Base-by-base conservation (phyloP, 2,113 vertebrate species). In the Eurystomus gularis region DNA sequence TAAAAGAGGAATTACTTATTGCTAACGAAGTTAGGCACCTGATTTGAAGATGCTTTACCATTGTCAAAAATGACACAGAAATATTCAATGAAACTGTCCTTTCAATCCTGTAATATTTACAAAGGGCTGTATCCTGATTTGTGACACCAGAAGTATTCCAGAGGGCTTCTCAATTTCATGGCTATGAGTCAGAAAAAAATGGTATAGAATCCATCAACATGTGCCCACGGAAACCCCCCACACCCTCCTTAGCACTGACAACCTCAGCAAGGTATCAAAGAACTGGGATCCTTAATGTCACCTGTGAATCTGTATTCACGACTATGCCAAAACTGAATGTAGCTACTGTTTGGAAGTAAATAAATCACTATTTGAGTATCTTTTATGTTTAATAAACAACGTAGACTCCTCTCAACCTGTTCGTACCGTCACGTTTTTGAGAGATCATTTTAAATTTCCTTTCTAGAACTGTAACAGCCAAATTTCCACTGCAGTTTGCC, bases 381-480 rank as follows among this genome's bases (percentile, higher is more conserved):
- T 52, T 52, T 46, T 26, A 17, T 9, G 4, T 72, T 65, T 70
- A 86, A 62, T 25, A 75, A 73, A 10, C 24, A 44, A 10, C 3
- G 2, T 3, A 40, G 13, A 61, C 19, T 28, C 7, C 8, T 28
- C 23, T 26, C 40, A 81, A n/a, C 0, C n/a, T 40, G 5, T 31
- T 86, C 19, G 60, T 7, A 26, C 0, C 20, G 29, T 15, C 19
- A 29, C 5, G 10, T 48, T 61, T 57, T 24, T 33, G 6, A 42
- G 5, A 49, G 1, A 1, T 2, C 64, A 13, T 17, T 14, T 54
- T 73, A 46, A 8, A 39, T n/a, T 46, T n/a, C 13, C 25, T 81
- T 78, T 35, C 31, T 24, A 66, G 13, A 77, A 58, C 13, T 6
- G 0, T 2, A 72, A 62, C 0, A 61, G 2, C 1, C 3, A 69